phyloP scores from a whole-genome alignment of 2,113 vertebrate genomes.

The Macroglossus sobrinus region DNA sequence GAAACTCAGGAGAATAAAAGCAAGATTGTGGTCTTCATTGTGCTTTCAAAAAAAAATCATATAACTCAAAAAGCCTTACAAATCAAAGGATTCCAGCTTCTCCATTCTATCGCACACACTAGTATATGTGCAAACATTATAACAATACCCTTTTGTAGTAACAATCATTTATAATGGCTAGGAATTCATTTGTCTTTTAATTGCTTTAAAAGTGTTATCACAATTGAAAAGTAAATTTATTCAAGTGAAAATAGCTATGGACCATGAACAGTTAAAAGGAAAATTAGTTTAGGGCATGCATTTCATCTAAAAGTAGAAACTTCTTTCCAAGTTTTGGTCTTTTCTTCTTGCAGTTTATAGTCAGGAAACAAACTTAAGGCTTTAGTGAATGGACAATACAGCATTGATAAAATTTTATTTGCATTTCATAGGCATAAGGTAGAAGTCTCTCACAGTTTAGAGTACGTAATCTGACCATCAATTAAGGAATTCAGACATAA shows the following conservation, averaged over 20 bases:
- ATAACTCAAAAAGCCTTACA: conserved; percentile 52
- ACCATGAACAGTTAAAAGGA: conserved; percentile 67
- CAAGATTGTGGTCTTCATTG: neutral
- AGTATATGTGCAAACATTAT: conserved; percentile 14
- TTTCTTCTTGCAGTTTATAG: conserved; percentile 34
- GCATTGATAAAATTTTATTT: neutral
- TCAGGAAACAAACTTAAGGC: neutral
- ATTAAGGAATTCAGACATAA: conserved; percentile 21
- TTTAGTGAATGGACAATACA: conserved; percentile 1
- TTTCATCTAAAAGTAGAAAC: conserved; percentile 57
- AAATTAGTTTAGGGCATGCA: conserved; percentile 56
- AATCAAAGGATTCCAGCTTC: conserved; percentile 50
- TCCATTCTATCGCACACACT: conserved; percentile 5
- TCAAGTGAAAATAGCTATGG: conserved; percentile 70
- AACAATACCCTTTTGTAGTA: conserved; percentile 67
- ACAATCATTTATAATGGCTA: conserved; percentile 58
- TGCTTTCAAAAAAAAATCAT: conserved; percentile 39
- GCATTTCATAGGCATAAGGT: neutral
- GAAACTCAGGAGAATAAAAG: conserved; percentile 52
- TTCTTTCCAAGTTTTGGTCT: conserved; percentile 60
- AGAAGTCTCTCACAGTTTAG: neutral
- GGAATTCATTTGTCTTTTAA: conserved; percentile 75
- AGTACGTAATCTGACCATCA: conserved; percentile 21
- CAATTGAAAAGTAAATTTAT: conserved; percentile 72
- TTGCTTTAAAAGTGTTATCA: conserved; percentile 74